Evolutionary conservation across 1,140 invertebrate species (phyloP).

Genomic region (Hyles euphorbiae): DNA sequence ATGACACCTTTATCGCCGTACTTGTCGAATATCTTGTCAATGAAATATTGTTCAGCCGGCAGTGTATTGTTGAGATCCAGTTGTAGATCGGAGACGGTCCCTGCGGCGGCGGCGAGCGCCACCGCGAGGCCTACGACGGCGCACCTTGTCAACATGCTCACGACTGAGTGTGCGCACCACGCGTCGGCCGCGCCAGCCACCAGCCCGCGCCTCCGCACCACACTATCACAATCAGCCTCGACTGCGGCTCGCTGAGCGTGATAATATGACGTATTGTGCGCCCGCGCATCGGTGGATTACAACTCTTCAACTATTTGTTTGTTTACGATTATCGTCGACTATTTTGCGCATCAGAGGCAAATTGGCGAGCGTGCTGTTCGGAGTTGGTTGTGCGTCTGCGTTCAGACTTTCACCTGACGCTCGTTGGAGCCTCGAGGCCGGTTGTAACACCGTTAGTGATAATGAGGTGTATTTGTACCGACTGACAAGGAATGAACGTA

Average conservation of each 20-base stretch:
- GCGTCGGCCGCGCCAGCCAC: slow-evolving; percentile 37
- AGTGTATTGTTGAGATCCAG: slow-evolving; percentile 40
- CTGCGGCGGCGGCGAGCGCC: slow-evolving; percentile 26
- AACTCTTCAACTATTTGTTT: slow-evolving; percentile 52
- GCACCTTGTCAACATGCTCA: slow-evolving; percentile 45
- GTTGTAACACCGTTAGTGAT: slow-evolving; percentile 63
- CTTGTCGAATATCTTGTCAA: slow-evolving; percentile 77
- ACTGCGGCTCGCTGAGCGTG: slow-evolving; percentile 31
- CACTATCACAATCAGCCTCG: slow-evolving; percentile 49
- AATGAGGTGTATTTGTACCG: slow-evolving; percentile 46
- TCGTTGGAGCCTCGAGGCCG: slow-evolving; percentile 52
- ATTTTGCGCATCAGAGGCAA: slow-evolving; percentile 35
- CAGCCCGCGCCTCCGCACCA: slow-evolving; percentile 38
- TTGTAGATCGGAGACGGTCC: slow-evolving; percentile 7
- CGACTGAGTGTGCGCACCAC: slow-evolving; percentile 39
- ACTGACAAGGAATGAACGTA: slow-evolving; percentile 8
- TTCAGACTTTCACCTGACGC: slow-evolving; percentile 59
- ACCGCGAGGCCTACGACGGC: slow-evolving; percentile 44
- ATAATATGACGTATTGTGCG: slow-evolving; percentile 39
- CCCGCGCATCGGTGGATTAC: slow-evolving; percentile 25
- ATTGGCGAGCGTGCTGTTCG: slow-evolving; percentile 43
- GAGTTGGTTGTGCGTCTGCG: slow-evolving; percentile 53
- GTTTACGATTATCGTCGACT: slow-evolving; percentile 43
- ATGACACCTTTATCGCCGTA: slow-evolving; percentile 78
- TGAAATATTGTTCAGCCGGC: slow-evolving; percentile 69